Percentiles rank a stretch among this genome's conserved stretches.
Conservation (phyloP, 2,888 invertebrate genomes). For the Eilema griseolum region DNA sequence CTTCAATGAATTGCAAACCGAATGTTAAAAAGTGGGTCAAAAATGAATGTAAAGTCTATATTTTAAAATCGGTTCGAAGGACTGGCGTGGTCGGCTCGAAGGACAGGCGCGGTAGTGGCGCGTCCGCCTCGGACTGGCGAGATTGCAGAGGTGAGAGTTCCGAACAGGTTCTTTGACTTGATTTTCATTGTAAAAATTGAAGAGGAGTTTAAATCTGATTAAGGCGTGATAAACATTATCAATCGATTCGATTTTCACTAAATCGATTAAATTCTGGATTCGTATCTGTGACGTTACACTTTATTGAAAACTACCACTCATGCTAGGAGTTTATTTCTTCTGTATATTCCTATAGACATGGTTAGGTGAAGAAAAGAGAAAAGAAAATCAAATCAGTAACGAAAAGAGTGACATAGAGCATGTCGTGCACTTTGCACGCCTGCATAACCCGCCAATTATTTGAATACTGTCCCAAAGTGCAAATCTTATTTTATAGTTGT, state of each 20-base stretch:
- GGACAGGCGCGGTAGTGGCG: neutral
- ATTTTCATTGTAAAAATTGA: conserved; percentile 13
- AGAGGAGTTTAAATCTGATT: conserved; percentile 8
- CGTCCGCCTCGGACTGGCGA: conserved; percentile 3
- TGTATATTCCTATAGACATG: no score
- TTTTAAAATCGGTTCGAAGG: neutral
- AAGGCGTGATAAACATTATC: conserved; percentile 5
- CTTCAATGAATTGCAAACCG: neutral
- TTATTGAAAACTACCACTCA: no score
- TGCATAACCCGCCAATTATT: no score
- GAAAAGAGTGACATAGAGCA: neutral
- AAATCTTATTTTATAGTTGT: neutral
- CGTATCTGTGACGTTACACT: no score
- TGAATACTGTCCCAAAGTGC: neutral
- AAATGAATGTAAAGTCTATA: neutral
- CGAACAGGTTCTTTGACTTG: conserved; percentile 12
- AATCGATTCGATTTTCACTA: neutral
- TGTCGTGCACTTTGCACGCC: neutral
- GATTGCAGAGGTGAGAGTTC: conserved; percentile 16
- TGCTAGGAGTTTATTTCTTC: no score
- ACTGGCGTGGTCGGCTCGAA: no score
- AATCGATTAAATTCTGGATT: neutral
- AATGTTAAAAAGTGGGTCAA: neutral
- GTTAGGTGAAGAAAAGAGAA: no score
- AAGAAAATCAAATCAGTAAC: neutral